Conservation (phyloP, 2,797 vertebrate species). For the Pseudochirops corinnae region DNA sequence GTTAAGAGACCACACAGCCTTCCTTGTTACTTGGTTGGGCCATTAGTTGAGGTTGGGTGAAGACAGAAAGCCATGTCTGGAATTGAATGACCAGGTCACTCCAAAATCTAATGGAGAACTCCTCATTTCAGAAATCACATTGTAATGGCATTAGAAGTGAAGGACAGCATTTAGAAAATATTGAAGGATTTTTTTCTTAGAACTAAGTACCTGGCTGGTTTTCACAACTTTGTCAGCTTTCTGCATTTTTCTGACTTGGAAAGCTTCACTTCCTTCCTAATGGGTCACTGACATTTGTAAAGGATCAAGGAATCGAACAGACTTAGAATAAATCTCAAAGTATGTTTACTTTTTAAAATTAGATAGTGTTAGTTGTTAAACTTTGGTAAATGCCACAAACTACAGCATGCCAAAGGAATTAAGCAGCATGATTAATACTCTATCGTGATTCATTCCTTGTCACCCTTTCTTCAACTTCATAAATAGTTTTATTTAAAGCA, state of each 20-base stretch:
- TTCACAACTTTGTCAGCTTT: slow-evolving; percentile 65
- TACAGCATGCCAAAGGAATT: slow-evolving; percentile 64
- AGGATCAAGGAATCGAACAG: slow-evolving; percentile 50
- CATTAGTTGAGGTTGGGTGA: slow-evolving; percentile 98
- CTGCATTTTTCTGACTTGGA: slow-evolving; percentile 33
- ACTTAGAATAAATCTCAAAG: slow-evolving; percentile 61
- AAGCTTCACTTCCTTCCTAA: slow-evolving; percentile 50
- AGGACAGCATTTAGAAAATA: slow-evolving; percentile 92
- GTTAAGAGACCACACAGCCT: slow-evolving; percentile 89
- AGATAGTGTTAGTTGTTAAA: slow-evolving; percentile 59
- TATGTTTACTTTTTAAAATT: slow-evolving; percentile 71
- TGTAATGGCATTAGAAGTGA: slow-evolving; percentile 92
- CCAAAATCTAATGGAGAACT: slow-evolving; percentile 97
- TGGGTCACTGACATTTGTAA: slow-evolving; percentile 65
- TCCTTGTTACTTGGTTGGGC: slow-evolving; percentile 89
- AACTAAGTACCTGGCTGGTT: slow-evolving; percentile 55
- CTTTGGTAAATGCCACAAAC: slow-evolving; percentile 63
- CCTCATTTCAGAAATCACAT: slow-evolving; percentile 93
- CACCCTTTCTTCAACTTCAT: slow-evolving; percentile 40
- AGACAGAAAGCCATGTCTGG: slow-evolving; percentile 95
- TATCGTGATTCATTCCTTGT: slow-evolving; percentile 41
- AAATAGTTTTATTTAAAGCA: slow-evolving; percentile 71
- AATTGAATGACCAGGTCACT: slow-evolving; percentile 99
- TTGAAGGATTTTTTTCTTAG: slow-evolving; percentile 50
- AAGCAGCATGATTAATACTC: slow-evolving; percentile 63